Evolutionary conservation across 1,140 invertebrate species (phyloP), one percentile per base, ranked within the genome.

Genomic region (Euura saliciscinereae): DNA sequence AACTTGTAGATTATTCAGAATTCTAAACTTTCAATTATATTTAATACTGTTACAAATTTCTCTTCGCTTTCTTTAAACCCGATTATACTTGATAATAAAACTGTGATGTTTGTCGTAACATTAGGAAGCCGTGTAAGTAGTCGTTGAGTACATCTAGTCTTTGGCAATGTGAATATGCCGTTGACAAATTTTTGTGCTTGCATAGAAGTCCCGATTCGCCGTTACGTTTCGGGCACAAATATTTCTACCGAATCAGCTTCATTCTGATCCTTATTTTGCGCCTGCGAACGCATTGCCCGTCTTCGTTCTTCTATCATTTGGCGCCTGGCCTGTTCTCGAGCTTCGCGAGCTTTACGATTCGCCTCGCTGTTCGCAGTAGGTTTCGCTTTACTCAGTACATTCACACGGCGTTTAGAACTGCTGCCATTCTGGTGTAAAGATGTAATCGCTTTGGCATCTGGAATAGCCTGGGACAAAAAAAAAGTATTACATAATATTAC

Each of bases 291-390:
- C 89, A 93, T 91, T 6, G 92, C 92, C 76, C 91, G 91, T 74
- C 93, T 89, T 77, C 90, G 91, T 79, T 94, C 93, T 79, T 96
- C 95, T 68, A 96, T 84, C 88, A 97, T 89, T 78, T 93, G 93
- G 76, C 94, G 93, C 73, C 95, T 89, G 44, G 94, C 92, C 69
- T 94, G 93, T 79, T 97, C 95, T 2, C 95, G 87, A 44, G 93
- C 91, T 78, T 93, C 89, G 2, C 88, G 84, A 13, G 87, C 85
- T 79, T 89, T 89, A 73, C 89, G 87, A 73, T 83, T 86, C 11
- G 88, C 88, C 65, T 88, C 87, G 70, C 82, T 86, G 13, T 82
- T 85, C 4, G 82, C 78, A 51, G 84, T 84, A 66, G 86, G 75
- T 76, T 86, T 88, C 44, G 85, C 80, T 80, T 89, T 90, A 68